These are phyloP conservation scores for Macropis europaea DNA, from an alignment of 2,888 invertebrate genomes.

Conservation along the genomic window DNA sequence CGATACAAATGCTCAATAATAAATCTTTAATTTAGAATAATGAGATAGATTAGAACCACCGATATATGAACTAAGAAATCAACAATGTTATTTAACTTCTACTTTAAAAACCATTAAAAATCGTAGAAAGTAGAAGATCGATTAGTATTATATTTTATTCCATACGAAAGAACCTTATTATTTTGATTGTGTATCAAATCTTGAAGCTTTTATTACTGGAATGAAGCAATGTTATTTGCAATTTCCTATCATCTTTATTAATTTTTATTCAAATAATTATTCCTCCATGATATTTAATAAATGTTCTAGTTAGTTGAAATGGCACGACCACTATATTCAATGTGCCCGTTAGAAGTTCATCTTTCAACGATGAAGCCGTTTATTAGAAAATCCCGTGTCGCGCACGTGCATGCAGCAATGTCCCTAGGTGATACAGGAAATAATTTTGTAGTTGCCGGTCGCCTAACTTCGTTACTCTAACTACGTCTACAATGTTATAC, in stretches of 20 bases:
- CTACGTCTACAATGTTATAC: conserved; percentile 14
- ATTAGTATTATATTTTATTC: too few relatives aligned
- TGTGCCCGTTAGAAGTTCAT: not conserved
- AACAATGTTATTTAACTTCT: too few relatives aligned
- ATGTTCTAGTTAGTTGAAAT: not conserved
- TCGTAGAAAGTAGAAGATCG: too few relatives aligned
- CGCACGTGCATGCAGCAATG: not conserved
- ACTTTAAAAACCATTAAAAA: too few relatives aligned
- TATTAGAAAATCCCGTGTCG: conserved; percentile 10
- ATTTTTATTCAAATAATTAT: not conserved
- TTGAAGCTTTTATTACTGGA: too few relatives aligned
- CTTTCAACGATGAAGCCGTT: not conserved
- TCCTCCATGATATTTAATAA: not conserved
- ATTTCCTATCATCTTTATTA: not conserved
- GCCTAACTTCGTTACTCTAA: conserved; percentile 27
- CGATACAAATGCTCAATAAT: too few relatives aligned
- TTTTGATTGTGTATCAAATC: too few relatives aligned
- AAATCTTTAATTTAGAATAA: too few relatives aligned
- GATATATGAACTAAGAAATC: too few relatives aligned
- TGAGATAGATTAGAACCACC: too few relatives aligned
- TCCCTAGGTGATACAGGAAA: conserved; percentile 29
- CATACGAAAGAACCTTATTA: too few relatives aligned
- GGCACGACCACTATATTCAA: not conserved
- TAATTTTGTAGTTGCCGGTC: conserved; percentile 33
- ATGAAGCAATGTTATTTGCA: not conserved